Evolutionary conservation across 2,797 vertebrate species (phyloP), one percentile per base, ranked within the genome.

Genomic region (Lepus oiostolus): DNA sequence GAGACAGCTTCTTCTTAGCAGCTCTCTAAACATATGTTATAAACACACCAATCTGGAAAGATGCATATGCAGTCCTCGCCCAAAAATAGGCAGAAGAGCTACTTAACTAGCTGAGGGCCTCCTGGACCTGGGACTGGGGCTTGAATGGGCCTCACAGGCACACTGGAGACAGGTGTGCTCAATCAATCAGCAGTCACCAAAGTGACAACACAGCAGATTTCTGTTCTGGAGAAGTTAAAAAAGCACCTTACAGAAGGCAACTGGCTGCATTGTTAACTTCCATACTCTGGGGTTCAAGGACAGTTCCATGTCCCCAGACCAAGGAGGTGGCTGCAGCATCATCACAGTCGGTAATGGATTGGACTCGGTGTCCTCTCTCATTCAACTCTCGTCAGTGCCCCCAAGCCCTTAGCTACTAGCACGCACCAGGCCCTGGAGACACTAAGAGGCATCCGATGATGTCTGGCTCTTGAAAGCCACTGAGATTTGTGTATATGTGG

Each of bases 131-230:
- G 52, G 92, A 94, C 81, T 79, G 75, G 71, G 91, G 68, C 80
- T 93, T 68, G n/a, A 52, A 72, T 85, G 83, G 72, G 70, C 88
- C 79, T 88, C 77, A 75, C 47, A 90, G 90, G 91, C n/a, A 47
- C 94, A 94, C 88, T 79, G 83, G 70, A 93, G 67, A 32, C 93
- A 93, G 93, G 93, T 95, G 87, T 91, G 95, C 70, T 88, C 85
- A 79, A 93, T 93, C 91, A 90, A 52, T 90, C 87, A 93, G 91
- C 85, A 94, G 89, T 94, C 93, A 95, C 62, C 83, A 70, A 88
- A 67, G 81, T 58, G 87, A 90, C 67, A 88, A 70, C 0, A 11
- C 50, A 76, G 94, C 70, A 75, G 19, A 58, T 94, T 68, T 88
- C 47, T 76, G 50, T 11, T 85, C 21, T 28, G 68, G 28, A 92